Conservation (phyloP, 2,113 vertebrate genomes). For the Plectropomus leopardus region DNA sequence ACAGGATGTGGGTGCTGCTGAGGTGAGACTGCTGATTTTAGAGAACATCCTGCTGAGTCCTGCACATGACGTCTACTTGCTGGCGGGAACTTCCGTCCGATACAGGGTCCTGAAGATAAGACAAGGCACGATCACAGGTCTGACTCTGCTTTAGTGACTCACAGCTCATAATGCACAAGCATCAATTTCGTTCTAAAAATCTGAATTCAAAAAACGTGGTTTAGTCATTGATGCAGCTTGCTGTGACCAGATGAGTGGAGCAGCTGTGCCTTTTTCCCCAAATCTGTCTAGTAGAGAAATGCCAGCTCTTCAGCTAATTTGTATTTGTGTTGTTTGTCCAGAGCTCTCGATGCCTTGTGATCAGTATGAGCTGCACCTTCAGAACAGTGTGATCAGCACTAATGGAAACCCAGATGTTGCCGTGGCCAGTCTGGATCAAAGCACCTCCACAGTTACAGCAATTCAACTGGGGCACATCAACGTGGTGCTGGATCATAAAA, state of each 20-base stretch:
- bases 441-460: constrained; percentile 81
- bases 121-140: constrained; percentile 95
- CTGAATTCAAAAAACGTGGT: constrained; percentile 14
- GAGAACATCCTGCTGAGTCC: constrained; percentile 97
- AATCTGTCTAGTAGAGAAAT: not conserved
- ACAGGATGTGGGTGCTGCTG: constrained; percentile 93
- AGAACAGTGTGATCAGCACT: constrained; percentile 83
- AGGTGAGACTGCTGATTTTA: constrained; percentile 94
- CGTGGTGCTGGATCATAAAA: constrained; percentile 86
- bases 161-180: not conserved
- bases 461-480: constrained; percentile 84
- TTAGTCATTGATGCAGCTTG: not conserved
- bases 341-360: constrained; percentile 93
- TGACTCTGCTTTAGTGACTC: constrained; percentile 35
- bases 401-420: constrained; percentile 78
- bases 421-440: constrained; percentile 87
- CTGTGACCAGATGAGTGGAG: constrained; percentile 11
- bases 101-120: constrained; percentile 96
- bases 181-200: not conserved
- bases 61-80: constrained; percentile 90
- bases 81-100: constrained; percentile 91
- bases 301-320: not conserved
- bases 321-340: constrained; percentile 65
- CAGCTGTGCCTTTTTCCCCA: not conserved
- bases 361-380: constrained; percentile 94